Evolutionary conservation across 1,140 invertebrate species (phyloP).

Genomic region (Polypedilum vanderplanki): DNA sequence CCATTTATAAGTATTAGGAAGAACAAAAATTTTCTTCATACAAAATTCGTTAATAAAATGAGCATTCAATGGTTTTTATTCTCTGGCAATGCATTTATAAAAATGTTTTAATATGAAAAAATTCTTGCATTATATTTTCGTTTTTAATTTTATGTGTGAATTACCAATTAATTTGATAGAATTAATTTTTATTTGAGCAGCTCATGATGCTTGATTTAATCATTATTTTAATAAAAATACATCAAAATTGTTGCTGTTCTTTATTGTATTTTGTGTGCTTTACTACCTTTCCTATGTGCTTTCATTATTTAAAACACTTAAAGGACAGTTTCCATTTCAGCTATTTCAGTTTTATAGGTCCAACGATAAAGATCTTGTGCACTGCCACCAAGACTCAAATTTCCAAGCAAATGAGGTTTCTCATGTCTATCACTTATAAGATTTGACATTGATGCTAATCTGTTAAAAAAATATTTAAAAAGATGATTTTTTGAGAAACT

Average conservation of each 20-base stretch:
- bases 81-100: no score
- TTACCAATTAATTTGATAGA: not conserved
- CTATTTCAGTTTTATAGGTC: constrained; percentile 62
- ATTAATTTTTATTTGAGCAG: not conserved
- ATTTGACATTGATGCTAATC: constrained; percentile 44
- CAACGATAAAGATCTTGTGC: constrained; percentile 47
- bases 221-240: not conserved
- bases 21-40: no score
- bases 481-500: not conserved
- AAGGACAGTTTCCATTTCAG: constrained; percentile 84
- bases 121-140: not conserved
- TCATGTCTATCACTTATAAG: constrained; percentile 42
- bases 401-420: constrained; percentile 42
- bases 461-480: constrained; percentile 32
- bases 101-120: not conserved
- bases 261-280: no score
- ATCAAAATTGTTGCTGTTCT: no score
- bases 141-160: not conserved
- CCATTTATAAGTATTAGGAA: no score
- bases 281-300: not conserved
- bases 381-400: constrained; percentile 44
- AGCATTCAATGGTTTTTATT: no score
- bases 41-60: no score
- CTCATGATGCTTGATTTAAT: not conserved
- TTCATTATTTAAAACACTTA: constrained; percentile 47